A percentile compares a stretch with the other conserved stretches of the same genome.
These are phyloP conservation scores for Stegodyphus mimosarum DNA, from an alignment of 1,140 invertebrate genomes.

Conservation along the genomic window DNA sequence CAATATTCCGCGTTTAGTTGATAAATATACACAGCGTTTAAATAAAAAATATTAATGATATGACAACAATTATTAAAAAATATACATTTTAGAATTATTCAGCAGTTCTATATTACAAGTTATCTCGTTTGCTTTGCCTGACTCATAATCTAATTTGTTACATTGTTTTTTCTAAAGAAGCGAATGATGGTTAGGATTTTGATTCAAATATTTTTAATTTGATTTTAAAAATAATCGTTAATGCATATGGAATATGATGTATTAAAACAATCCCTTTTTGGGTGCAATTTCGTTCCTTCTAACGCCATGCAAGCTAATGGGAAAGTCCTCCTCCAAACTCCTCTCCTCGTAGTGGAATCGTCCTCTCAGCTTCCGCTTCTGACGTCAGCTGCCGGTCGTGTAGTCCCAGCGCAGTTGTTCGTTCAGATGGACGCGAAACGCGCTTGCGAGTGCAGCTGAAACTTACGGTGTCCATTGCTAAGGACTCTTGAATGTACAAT, in stretches of 20 bases:
- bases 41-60: too few relatives aligned
- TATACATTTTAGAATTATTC: too few relatives aligned
- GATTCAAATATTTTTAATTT: too few relatives aligned
- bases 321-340: constrained; percentile 5
- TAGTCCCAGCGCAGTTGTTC: constrained; percentile 23
- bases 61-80: too few relatives aligned
- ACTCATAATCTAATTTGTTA: not conserved
- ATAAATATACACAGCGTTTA: too few relatives aligned
- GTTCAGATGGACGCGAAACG: constrained; percentile 44
- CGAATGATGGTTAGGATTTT: too few relatives aligned
- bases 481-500: not conserved
- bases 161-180: not conserved
- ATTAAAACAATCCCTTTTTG: not conserved
- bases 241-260: too few relatives aligned
- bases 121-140: too few relatives aligned
- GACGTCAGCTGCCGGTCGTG: constrained; percentile 52
- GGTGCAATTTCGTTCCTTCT: not conserved
- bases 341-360: constrained; percentile 24
- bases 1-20: too few relatives aligned
- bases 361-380: constrained; percentile 44
- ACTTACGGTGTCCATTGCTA: not conserved
- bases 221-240: too few relatives aligned
- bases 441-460: constrained; percentile 19
- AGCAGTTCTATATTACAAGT: too few relatives aligned
- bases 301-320: constrained; percentile 31